A percentile compares a stretch with the other conserved stretches of the same genome.
These are phyloP conservation scores for Morinoia aosen DNA, from an alignment of 2,888 invertebrate species.

Conservation along the genomic window DNA sequence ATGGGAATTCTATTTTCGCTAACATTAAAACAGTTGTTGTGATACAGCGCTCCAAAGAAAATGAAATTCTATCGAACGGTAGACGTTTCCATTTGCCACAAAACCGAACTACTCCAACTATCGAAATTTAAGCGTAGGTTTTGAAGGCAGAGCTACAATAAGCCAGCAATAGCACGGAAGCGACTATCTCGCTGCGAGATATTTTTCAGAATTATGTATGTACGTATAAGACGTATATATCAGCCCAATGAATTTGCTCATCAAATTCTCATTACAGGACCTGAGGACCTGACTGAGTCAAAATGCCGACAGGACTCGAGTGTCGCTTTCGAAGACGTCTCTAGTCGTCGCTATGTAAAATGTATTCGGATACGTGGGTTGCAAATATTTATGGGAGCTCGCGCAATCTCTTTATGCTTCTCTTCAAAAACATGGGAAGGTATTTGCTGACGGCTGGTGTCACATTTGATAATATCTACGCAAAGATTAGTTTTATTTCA, in stretches of 20 bases:
- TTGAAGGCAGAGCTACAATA: neutral
- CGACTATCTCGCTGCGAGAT: neutral
- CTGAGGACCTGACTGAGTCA: no score
- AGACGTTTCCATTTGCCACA: neutral
- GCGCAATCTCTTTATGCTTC: neutral
- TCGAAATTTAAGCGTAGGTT: neutral
- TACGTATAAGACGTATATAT: neutral
- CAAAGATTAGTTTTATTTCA: neutral
- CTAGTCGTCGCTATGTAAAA: no score
- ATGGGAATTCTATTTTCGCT: neutral
- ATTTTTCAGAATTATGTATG: neutral
- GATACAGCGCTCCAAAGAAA: neutral
- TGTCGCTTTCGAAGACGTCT: no score
- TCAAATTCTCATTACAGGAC: neutral
- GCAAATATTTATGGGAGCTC: no score
- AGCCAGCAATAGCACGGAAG: neutral
- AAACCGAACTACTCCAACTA: neutral
- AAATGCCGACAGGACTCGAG: no score
- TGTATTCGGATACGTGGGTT: no score
- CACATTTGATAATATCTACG: neutral
- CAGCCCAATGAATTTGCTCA: neutral
- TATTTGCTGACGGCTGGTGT: neutral
- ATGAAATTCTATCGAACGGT: no score
- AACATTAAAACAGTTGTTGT: neutral
- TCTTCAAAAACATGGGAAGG: neutral